Percentiles rank a stretch among this genome's conserved stretches.
Conservation (phyloP, 2,888 invertebrate species). For the Epicampocera succincta region DNA sequence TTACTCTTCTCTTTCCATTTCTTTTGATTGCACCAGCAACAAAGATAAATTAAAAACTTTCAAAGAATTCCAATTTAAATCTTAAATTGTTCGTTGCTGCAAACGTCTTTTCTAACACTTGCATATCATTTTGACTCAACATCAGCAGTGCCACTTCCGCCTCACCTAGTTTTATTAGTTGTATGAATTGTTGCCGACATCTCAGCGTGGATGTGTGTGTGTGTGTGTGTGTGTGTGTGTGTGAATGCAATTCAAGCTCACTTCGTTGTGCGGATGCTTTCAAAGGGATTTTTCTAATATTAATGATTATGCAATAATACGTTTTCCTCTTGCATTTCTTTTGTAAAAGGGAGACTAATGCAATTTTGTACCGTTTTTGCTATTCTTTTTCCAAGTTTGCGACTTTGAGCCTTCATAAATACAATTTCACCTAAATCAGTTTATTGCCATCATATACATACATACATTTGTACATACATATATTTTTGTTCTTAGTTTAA, state of each 20-base stretch:
- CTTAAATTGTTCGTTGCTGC: constrained; percentile 38
- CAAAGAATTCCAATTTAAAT: constrained; percentile 62
- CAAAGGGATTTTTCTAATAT: constrained; percentile 31
- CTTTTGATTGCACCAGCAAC: constrained; percentile 12
- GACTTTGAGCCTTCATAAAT: constrained; percentile 44
- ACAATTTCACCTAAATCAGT: constrained; percentile 18
- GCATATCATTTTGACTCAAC: constrained; percentile 37
- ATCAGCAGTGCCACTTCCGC: constrained; percentile 64
- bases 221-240: no score
- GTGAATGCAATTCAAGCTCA: neutral
- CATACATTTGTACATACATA: no score
- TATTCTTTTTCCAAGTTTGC: neutral
- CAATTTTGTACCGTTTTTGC: constrained; percentile 2
- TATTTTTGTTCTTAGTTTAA: neutral
- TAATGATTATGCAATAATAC: constrained; percentile 57
- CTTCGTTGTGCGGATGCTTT: constrained; percentile 28
- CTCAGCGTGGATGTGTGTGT: neutral
- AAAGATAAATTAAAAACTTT: constrained; percentile 53
- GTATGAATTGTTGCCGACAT: constrained; percentile 39
- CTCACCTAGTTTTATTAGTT: constrained; percentile 66
- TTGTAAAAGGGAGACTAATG: constrained; percentile 28
- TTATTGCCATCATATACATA: neutral
- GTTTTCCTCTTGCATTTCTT: constrained; percentile 9
- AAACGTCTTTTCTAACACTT: constrained; percentile 49
- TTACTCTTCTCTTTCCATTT: constrained; percentile 34